Percentiles rank a stretch among this genome's conserved stretches.
phyloP scores from a whole-genome alignment of 1,140 invertebrate genomes.

The Papilio xuthus region DNA sequence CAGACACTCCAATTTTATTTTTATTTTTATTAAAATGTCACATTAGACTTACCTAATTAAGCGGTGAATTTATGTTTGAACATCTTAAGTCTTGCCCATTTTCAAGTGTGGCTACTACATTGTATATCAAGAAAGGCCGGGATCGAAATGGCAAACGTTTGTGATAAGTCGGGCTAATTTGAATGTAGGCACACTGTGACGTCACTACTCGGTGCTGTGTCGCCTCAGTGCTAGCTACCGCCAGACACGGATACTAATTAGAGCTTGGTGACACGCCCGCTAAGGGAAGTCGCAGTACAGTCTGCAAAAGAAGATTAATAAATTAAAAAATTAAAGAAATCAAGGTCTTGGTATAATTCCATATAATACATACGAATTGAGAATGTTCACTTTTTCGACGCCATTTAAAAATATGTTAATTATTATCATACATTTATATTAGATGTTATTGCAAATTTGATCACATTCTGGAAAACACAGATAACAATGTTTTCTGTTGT shows the following conservation, averaged over 20 bases:
- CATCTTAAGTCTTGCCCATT: neutral
- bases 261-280: constrained; percentile 75
- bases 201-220: constrained; percentile 45
- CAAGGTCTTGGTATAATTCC: neutral
- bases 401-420: too few species aligned
- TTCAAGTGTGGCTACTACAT: neutral
- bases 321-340: constrained; percentile 24
- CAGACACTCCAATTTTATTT: too few species aligned
- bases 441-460: neutral
- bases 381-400: neutral
- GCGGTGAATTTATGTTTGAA: neutral
- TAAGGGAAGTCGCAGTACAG: constrained; percentile 59
- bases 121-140: neutral
- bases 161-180: constrained; percentile 15
- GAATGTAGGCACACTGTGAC: constrained; percentile 18
- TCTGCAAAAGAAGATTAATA: constrained; percentile 47
- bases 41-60: neutral
- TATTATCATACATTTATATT: too few species aligned
- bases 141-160: constrained; percentile 25
- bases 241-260: constrained; percentile 79
- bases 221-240: constrained; percentile 67
- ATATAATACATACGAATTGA: neutral
- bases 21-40: too few species aligned
- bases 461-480: neutral
- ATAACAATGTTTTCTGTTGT: neutral